phyloP scores from a whole-genome alignment of 2,113 vertebrate species.

The Colossoma macropomum region DNA sequence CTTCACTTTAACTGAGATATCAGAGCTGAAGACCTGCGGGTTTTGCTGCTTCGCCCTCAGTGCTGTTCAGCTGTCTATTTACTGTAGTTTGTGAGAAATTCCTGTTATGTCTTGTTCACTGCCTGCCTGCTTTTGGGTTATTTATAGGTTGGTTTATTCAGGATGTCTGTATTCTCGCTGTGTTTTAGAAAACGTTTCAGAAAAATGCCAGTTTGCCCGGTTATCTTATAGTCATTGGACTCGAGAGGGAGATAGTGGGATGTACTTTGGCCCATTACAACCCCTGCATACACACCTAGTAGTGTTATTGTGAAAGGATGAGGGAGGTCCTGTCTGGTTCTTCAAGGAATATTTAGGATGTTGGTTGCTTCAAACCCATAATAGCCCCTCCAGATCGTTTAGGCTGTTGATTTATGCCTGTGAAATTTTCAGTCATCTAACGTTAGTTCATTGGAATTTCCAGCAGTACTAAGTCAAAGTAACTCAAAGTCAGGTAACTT shows the following conservation, averaged over 20 bases:
- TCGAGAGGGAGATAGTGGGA: not conserved
- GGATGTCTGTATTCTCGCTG: not conserved
- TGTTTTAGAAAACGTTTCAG: not conserved
- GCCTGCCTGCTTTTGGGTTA: not conserved
- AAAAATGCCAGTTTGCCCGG: not conserved
- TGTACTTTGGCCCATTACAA: no score
- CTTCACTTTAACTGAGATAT: not conserved
- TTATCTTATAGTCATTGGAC: not conserved
- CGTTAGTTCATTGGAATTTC: no score
- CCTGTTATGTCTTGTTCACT: not conserved
- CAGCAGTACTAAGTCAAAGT: no score
- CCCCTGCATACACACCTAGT: no score
- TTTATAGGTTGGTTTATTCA: not conserved
- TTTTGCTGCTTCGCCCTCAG: not conserved
- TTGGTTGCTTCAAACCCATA: no score
- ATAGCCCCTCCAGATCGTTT: no score
- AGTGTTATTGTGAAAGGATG: no score
- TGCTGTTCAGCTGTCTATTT: not conserved
- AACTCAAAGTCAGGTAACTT: no score
- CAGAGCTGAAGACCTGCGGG: not conserved
- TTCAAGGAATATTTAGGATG: no score
- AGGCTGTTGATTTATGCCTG: no score
- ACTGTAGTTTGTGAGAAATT: not conserved
- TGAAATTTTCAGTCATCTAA: no score
- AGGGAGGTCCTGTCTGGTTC: no score